Conservation (phyloP, 2,113 vertebrate species). For the Barnardius zonarius region DNA sequence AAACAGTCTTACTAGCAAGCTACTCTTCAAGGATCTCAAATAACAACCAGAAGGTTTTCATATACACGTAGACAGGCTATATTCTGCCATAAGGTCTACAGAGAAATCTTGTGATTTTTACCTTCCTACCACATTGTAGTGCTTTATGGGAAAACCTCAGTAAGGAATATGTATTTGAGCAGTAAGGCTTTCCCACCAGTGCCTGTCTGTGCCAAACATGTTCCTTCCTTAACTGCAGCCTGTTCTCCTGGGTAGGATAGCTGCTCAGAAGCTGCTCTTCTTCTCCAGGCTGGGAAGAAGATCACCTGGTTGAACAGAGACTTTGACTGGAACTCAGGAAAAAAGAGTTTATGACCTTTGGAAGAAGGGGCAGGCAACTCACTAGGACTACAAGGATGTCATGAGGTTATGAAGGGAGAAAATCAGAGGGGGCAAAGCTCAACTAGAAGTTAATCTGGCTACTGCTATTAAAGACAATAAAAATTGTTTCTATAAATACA, state of each 20-base stretch:
- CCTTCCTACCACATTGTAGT: not conserved
- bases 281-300: not conserved
- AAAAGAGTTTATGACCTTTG: not conserved
- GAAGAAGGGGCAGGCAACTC: not conserved
- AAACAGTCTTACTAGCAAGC: not conserved
- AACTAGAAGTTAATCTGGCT: not conserved
- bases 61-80: not conserved
- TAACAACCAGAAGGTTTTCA: not conserved
- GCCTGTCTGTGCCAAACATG: not conserved
- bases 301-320: not conserved
- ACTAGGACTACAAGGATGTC: not conserved
- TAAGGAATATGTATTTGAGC: not conserved
- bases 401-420: not conserved
- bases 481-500: not conserved
- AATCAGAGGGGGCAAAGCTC: not conserved
- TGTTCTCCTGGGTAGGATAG: not conserved
- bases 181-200: not conserved
- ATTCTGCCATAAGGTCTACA: not conserved
- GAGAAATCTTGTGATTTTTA: not conserved
- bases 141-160: not conserved
- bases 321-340: not conserved
- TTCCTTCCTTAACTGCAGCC: not conserved
- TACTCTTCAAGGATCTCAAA: not conserved
- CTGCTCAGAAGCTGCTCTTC: not conserved
- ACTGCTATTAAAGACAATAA: not conserved